Base-by-base conservation (phyloP, 2,113 vertebrate genomes). In the Antechinus stuartii region DNA sequence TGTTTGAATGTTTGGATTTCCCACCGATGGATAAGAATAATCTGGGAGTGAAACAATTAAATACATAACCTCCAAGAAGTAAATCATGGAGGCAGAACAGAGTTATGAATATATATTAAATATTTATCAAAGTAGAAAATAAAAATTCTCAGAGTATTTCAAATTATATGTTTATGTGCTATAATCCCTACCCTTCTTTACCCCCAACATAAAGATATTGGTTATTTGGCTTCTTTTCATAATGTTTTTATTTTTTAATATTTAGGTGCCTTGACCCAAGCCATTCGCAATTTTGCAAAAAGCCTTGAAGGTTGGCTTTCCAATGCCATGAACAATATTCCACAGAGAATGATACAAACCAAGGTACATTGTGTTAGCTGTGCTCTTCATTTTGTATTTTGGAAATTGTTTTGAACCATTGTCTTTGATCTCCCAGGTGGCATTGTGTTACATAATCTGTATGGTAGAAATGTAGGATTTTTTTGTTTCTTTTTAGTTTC, bases 221-320 rank as follows among this genome's bases (percentile, higher is more conserved):
- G 68, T 96, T 19, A 95, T 89, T 90, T 94, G 35, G 95, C 94
- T 97, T 93, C 97, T 97, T 98, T 98, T 98, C 54, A 95, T 98
- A 98, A 35, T 98, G 42, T 97, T 98, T 97, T 98, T 98, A 56
- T 98, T 98, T 94, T 98, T 97, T 97, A 91, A 97, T 93, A 92
- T 68, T 94, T 97, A 99, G 99, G 99, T 99, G 99, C 99, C 98
- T 99, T 99, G 98, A 99, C 99, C 98, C 99, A 99, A 99, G 99
- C 99, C 98, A 99, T 99, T 99, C 99, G 99, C 96, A 99, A 99
- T 99, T 99, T 99, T 98, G 99, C 99, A 98, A 99, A 99, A 99
- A 99, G 99, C 99, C 99, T 99, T 98, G 99, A 99, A 99, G 99
- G 99, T 96, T 99, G 99, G 99, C 99, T 99, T 98, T 99, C 99